Percentiles rank a stretch among this genome's conserved stretches.
These are phyloP conservation scores for Drosophila ezoana DNA, from an alignment of 2,888 invertebrate genomes.

Conservation along the genomic window DNA sequence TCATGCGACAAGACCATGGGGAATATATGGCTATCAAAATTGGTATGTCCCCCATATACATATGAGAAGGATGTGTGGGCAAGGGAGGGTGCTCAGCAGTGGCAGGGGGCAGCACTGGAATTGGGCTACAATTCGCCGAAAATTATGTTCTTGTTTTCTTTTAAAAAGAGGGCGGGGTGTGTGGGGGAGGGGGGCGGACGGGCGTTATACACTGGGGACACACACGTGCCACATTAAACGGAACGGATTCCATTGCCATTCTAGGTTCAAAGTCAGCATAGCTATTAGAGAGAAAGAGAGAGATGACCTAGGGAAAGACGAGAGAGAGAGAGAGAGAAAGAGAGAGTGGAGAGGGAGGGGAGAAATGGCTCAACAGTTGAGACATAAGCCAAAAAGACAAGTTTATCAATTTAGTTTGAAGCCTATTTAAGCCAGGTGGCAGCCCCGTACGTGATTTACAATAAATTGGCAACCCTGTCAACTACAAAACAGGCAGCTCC, in stretches of 20 bases:
- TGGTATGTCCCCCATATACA: conserved; percentile 12
- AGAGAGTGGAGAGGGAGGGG: neutral
- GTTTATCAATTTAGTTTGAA: neutral
- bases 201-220: conserved; percentile 43
- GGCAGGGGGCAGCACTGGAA: conserved; percentile 6
- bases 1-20: conserved; percentile 33
- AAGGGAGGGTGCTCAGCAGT: neutral
- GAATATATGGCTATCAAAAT: conserved; percentile 29
- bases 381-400: too few relatives aligned
- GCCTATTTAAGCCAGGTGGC: neutral
- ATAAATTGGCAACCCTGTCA: neutral
- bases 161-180: neutral
- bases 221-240: conserved; percentile 64
- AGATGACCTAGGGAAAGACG: neutral
- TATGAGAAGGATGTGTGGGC: neutral
- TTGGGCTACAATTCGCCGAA: conserved; percentile 16
- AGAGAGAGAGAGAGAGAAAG: too few relatives aligned
- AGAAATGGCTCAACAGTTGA: too few relatives aligned
- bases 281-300: neutral
- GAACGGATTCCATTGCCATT: conserved; percentile 14
- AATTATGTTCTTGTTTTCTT: neutral
- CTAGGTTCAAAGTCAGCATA: conserved; percentile 12
- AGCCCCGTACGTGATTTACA: neutral
- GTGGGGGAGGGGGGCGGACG: neutral
- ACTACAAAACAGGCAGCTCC: neutral